Percentiles rank a stretch among this genome's conserved stretches.
These are phyloP conservation scores for Nephrocerus scutellatus DNA, from an alignment of 2,888 invertebrate genomes.

Conservation along the genomic window DNA sequence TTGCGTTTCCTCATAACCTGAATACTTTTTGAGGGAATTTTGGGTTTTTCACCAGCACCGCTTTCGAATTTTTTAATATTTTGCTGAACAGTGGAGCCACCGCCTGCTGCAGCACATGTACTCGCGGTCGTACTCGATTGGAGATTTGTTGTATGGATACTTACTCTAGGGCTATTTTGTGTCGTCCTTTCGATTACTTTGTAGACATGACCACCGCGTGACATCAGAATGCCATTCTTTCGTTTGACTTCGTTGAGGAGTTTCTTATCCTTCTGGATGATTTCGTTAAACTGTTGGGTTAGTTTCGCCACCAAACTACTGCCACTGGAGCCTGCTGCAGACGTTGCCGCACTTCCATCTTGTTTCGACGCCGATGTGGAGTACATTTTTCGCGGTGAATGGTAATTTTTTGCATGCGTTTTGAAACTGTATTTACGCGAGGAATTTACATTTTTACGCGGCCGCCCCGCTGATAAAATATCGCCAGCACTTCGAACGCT, in stretches of 20 bases:
- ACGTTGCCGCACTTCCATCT: constrained; percentile 5
- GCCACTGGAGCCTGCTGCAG: constrained; percentile 14
- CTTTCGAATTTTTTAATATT: constrained; percentile 39
- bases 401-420: constrained; percentile 39
- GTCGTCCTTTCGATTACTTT: constrained; percentile 40
- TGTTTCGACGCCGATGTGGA: constrained; percentile 17
- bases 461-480: constrained; percentile 19
- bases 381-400: constrained; percentile 36
- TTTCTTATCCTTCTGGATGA: constrained; percentile 48
- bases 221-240: constrained; percentile 50
- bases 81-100: constrained; percentile 42
- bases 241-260: constrained; percentile 54
- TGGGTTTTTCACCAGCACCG: constrained; percentile 36
- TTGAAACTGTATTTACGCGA: constrained; percentile 46
- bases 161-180: background rate
- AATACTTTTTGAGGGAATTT: constrained; percentile 38
- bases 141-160: constrained; percentile 7
- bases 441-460: constrained; percentile 19
- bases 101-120: constrained; percentile 25
- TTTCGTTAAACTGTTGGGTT: constrained; percentile 63
- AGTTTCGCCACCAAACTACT: constrained; percentile 60
- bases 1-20: constrained; percentile 40
- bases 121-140: constrained; percentile 4
- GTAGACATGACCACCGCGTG: constrained; percentile 44
- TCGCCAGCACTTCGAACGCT: constrained; percentile 14